These are phyloP conservation scores for Amazona guildingii DNA, from an alignment of 2,113 vertebrate species.

Conservation along the genomic window DNA sequence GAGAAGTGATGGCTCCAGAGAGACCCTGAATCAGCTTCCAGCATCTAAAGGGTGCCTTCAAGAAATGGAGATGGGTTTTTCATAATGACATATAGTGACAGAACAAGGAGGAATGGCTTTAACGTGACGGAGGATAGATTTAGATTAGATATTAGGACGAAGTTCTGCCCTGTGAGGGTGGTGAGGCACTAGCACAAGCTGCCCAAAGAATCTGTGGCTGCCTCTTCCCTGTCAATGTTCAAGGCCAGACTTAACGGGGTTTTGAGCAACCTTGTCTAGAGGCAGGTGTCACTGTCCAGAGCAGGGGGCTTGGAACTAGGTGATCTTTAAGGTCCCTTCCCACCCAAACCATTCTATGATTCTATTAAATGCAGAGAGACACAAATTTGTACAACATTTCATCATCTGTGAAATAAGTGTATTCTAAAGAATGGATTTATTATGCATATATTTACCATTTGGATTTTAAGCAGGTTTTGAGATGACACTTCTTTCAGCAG, in stretches of 20 bases:
- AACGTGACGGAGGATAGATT: neutral
- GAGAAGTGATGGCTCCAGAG: neutral
- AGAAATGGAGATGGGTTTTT: neutral
- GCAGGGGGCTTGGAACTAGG: neutral
- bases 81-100: neutral
- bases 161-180: neutral
- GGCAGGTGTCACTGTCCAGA: neutral
- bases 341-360: neutral
- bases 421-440: neutral
- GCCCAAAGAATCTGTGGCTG: neutral
- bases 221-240: no score
- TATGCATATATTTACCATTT: neutral
- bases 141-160: neutral
- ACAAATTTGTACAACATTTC: neutral
- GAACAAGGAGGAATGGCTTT: neutral
- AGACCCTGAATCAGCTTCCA: neutral
- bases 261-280: neutral
- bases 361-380: neutral
- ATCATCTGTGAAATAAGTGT: neutral
- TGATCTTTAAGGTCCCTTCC: neutral
- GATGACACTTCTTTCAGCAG: neutral
- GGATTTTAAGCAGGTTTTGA: neutral
- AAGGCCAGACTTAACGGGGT: neutral
- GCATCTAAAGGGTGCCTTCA: neutral
- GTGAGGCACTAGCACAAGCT: neutral